Evolutionary conservation across 2,797 vertebrate genomes (phyloP), one percentile per base, ranked within the genome.

Genomic region (Acanthornis magna): DNA sequence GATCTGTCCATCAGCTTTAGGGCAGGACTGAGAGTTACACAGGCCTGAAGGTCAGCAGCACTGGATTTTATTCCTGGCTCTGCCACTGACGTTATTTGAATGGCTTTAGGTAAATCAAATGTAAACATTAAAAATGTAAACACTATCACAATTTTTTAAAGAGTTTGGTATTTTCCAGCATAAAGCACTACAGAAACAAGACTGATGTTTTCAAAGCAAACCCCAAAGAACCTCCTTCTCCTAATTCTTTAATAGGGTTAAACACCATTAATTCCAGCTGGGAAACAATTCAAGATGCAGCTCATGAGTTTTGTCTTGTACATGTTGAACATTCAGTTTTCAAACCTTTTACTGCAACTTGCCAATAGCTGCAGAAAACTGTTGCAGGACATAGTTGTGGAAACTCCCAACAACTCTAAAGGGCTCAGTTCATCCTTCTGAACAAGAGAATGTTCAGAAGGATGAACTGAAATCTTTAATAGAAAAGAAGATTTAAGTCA

Each of bases 241-340:
- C 62, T 91, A 86, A 81, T 81, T 96, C 62, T 81, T 88, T 81
- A 85, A 68, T 40, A 81, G 58, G 82, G 72, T 91, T 95, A 80
- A 95, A 82, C 38, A 65, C 61, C 76, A 71, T 85, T 88, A 60
- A 93, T 80, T 94, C 85, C 78, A 94, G 75, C 72, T 85, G 82
- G 88, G 93, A 89, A 92, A 85, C 30, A 91, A 71, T 55, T 94
- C 75, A 76, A 67, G 81, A 60, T 40, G 51, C 51, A 86, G 71
- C 78, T 80, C 65, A 1, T 18, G 30, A 76, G 50, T 85, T 95
- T 68, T 73, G 16, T 79, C 71, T 79, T 3, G 2, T 66, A 27
- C 26, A 36, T 3, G 48, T 12, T 22, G 34, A 68, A 13, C 38
- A 25, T 13, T 81, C 13, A 6, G 34, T 43, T 90, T 82, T 70